Evolutionary conservation across 2,797 vertebrate species (phyloP).

Genomic region (Etheostoma nigrum): DNA sequence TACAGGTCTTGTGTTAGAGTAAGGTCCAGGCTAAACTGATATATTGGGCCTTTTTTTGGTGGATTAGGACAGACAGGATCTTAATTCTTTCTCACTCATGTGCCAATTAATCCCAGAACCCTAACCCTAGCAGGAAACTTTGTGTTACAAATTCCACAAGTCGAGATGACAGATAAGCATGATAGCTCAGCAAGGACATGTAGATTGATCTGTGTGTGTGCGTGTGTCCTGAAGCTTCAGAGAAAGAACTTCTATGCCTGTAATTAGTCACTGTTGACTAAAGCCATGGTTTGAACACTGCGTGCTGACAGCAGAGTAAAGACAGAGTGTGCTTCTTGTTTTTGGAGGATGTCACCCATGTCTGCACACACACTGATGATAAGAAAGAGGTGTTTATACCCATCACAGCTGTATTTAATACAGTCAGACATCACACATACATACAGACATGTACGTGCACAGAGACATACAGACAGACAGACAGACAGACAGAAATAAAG

Average conservation of each 20-base stretch:
- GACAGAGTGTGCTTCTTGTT: conserved; percentile 48
- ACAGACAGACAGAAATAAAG: conserved; percentile 51
- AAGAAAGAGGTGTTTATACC: conserved; percentile 67
- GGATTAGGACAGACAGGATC: conserved; percentile 12
- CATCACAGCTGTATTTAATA: conserved; percentile 61
- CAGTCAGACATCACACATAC: conserved; percentile 59
- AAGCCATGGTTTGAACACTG: conserved; percentile 47
- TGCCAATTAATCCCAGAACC: conserved; percentile 8
- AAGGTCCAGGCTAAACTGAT: conserved; percentile 12
- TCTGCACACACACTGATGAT: conserved; percentile 65
- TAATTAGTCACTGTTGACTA: conserved; percentile 77
- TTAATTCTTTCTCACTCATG: not conserved
- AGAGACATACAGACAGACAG: not conserved
- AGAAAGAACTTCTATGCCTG: conserved; percentile 50
- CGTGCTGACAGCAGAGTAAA: conserved; percentile 64
- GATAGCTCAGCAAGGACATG: conserved; percentile 32
- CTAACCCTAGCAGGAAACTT: not conserved
- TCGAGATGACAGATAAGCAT: conserved; percentile 31
- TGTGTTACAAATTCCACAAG: conserved; percentile 9
- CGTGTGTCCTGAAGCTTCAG: conserved; percentile 36
- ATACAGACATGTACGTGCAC: conserved; percentile 26
- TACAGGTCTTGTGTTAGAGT: conserved; percentile 18
- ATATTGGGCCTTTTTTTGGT: not conserved
- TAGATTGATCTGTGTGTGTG: conserved; percentile 9
- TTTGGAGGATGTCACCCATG: conserved; percentile 57